A percentile compares a stretch with the other conserved stretches of the same genome.
phyloP scores from a whole-genome alignment of 1,140 invertebrate species.

The Bombus polaris region DNA sequence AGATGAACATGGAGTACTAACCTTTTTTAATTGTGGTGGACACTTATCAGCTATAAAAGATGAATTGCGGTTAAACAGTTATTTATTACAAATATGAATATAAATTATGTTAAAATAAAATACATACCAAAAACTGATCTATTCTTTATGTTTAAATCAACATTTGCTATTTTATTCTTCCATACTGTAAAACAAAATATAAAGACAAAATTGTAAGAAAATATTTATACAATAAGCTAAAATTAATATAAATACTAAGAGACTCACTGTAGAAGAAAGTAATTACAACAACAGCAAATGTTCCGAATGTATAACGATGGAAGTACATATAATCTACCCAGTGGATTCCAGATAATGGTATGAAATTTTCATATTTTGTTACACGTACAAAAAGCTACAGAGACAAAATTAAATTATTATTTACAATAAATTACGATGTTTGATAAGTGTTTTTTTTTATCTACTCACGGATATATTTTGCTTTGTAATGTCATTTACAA shows the following conservation, averaged over 20 bases:
- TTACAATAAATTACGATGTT: constrained; percentile 1
- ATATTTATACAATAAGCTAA: constrained; percentile 1
- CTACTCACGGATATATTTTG: constrained; percentile 80
- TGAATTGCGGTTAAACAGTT: constrained; percentile 13
- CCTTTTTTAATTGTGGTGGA: constrained; percentile 75
- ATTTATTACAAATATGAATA: not conserved
- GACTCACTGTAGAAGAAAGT: constrained; percentile 78
- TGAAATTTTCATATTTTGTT: constrained; percentile 75
- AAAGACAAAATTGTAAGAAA: constrained; percentile 11
- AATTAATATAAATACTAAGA: constrained; percentile 15
- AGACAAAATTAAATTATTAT: constrained; percentile 36
- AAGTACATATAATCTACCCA: constrained; percentile 78
- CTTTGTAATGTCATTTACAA: constrained; percentile 78
- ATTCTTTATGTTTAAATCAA: constrained; percentile 77
- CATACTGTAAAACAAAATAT: constrained; percentile 71
- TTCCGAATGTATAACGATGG: constrained; percentile 77
- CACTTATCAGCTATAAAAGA: constrained; percentile 77
- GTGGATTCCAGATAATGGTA: constrained; percentile 75
- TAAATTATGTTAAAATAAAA: not conserved
- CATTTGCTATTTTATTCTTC: constrained; percentile 76
- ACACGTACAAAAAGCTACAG: constrained; percentile 77
- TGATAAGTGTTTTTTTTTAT: not conserved
- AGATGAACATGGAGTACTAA: constrained; percentile 62
- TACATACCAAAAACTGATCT: constrained; percentile 76
- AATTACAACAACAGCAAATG: constrained; percentile 72